These are phyloP conservation scores for Episyrphus balteatus DNA, from an alignment of 1,140 invertebrate species.

Conservation along the genomic window DNA sequence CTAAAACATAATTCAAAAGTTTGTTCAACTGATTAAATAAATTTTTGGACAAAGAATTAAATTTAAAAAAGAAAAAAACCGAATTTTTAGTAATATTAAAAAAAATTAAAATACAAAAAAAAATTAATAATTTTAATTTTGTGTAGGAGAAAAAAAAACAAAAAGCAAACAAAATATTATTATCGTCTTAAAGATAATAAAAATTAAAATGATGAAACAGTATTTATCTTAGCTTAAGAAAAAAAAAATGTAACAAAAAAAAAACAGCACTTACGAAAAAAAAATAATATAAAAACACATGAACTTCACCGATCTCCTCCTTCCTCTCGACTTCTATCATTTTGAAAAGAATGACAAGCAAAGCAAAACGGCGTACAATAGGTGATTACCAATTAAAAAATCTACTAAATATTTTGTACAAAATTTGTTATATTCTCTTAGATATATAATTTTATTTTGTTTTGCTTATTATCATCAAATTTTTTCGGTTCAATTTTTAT, in stretches of 20 bases:
- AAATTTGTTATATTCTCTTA: neutral
- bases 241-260: too few relatives aligned
- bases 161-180: too few relatives aligned
- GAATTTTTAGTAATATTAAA: neutral
- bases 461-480: neutral
- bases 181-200: too few relatives aligned
- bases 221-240: too few relatives aligned
- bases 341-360: neutral
- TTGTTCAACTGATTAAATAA: neutral
- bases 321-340: neutral
- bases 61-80: neutral
- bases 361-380: neutral
- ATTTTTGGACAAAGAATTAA: neutral
- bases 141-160: neutral
- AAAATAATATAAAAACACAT: too few relatives aligned
- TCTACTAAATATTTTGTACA: neutral
- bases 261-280: too few relatives aligned
- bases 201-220: too few relatives aligned
- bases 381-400: neutral
- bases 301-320: neutral
- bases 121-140: neutral
- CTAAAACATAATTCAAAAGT: slow-evolving; percentile 9
- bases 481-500: too few relatives aligned
- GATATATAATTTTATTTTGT: neutral
- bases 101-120: neutral